phyloP scores from a whole-genome alignment of 2,888 invertebrate species.

The Brachycybe producta region DNA sequence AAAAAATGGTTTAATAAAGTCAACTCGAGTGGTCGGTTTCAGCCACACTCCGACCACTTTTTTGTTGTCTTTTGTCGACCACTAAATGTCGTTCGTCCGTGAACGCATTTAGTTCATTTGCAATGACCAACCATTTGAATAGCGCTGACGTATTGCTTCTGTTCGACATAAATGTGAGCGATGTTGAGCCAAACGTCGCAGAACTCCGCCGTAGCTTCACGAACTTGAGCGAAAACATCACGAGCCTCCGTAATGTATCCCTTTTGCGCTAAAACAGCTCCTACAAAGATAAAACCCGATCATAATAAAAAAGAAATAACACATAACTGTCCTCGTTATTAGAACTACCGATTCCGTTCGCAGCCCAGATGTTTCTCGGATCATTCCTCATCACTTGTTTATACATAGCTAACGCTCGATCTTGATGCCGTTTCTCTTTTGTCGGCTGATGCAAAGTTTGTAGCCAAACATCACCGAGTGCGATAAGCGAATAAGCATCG shows the following conservation, averaged over 20 bases:
- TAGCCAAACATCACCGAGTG: constrained; percentile 95
- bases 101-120: too few species aligned
- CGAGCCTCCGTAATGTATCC: constrained; percentile 86
- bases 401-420: constrained; percentile 82
- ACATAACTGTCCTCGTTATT: background rate
- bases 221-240: constrained; percentile 96
- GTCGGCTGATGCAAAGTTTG: constrained; percentile 89
- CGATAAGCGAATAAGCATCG: constrained; percentile 91
- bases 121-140: constrained; percentile 82
- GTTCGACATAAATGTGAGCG: constrained; percentile 97
- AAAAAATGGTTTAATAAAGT: too few species aligned
- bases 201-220: constrained; percentile 98
- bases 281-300: too few species aligned
- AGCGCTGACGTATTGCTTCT: constrained; percentile 91
- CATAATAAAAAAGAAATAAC: too few species aligned
- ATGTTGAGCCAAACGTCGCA: constrained; percentile 99
- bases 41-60: too few species aligned
- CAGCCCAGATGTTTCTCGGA: constrained; percentile 95
- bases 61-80: too few species aligned
- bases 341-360: constrained; percentile 83
- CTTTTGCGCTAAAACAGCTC: constrained; percentile 82
- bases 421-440: constrained; percentile 86
- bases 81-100: too few species aligned
- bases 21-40: too few species aligned
- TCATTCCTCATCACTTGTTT: constrained; percentile 83